A percentile compares a stretch with the other conserved stretches of the same genome.
These are phyloP conservation scores for Ectemnius lituratus DNA, from an alignment of 2,888 invertebrate species.

Conservation along the genomic window DNA sequence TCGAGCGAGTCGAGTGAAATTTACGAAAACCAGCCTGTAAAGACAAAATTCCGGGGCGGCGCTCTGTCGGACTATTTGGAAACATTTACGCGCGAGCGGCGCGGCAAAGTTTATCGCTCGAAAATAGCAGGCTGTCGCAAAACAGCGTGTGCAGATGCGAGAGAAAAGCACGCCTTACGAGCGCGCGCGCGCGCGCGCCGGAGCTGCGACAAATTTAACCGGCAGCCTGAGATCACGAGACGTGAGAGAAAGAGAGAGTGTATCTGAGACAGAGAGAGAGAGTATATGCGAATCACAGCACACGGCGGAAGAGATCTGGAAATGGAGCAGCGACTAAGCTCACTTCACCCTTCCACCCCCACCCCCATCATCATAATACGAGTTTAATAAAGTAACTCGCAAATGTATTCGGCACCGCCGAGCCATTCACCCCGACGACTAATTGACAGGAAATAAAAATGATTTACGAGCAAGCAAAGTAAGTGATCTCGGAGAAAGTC, in stretches of 20 bases:
- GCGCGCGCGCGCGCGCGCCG: neutral
- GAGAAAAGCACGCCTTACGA: slow-evolving; percentile 7
- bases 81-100: neutral
- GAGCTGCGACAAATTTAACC: slow-evolving; percentile 8
- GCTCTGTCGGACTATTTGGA: neutral
- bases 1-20: neutral
- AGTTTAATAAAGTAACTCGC: no score
- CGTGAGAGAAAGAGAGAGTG: neutral
- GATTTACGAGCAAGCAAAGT: no score
- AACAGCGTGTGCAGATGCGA: neutral
- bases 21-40: neutral
- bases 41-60: neutral
- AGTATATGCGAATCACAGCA: neutral
- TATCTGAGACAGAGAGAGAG: no score
- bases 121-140: neutral
- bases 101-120: slow-evolving; percentile 4
- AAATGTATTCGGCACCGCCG: no score
- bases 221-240: neutral
- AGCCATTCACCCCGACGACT: no score
- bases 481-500: no score
- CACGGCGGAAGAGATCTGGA: slow-evolving; percentile 1
- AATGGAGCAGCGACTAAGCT: neutral
- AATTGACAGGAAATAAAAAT: no score
- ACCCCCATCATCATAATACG: no score
- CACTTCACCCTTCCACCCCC: no score